Evolutionary conservation across 2,888 invertebrate genomes (phyloP).

Genomic region (Idaea dimidiata): DNA sequence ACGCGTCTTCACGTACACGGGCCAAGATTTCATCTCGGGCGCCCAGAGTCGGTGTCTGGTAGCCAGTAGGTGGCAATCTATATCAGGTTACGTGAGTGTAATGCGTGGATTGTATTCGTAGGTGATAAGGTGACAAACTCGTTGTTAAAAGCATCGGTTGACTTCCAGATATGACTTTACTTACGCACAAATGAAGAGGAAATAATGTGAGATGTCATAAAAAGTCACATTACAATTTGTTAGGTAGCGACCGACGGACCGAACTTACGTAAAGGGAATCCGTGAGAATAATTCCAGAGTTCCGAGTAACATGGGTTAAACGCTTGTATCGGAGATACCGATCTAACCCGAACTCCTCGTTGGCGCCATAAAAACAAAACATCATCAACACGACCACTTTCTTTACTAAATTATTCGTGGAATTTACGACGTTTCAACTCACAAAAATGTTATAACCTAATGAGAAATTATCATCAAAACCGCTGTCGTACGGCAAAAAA

Average conservation of each 20-base stretch:
- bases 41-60: slow-evolving; percentile 34
- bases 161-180: neutral
- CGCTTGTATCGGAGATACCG: slow-evolving; percentile 77
- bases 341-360: slow-evolving; percentile 75
- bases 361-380: slow-evolving; percentile 82
- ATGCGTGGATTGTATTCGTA: slow-evolving; percentile 1
- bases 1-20: slow-evolving; percentile 33
- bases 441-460: slow-evolving; percentile 79
- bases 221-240: slow-evolving; percentile 68
- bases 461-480: slow-evolving; percentile 78
- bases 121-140: neutral
- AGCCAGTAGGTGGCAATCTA: slow-evolving; percentile 31
- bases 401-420: slow-evolving; percentile 79
- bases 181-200: slow-evolving; percentile 19
- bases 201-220: slow-evolving; percentile 48
- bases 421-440: slow-evolving; percentile 77
- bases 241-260: slow-evolving; percentile 44
- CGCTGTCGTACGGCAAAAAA: slow-evolving; percentile 69
- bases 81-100: slow-evolving; percentile 31
- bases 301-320: slow-evolving; percentile 79
- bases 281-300: slow-evolving; percentile 74
- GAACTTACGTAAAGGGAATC: slow-evolving; percentile 36
- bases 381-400: slow-evolving; percentile 74
- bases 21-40: slow-evolving; percentile 38
- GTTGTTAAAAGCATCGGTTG: neutral